phyloP scores from a whole-genome alignment of 2,113 vertebrate species.

The Alectura lathami region DNA sequence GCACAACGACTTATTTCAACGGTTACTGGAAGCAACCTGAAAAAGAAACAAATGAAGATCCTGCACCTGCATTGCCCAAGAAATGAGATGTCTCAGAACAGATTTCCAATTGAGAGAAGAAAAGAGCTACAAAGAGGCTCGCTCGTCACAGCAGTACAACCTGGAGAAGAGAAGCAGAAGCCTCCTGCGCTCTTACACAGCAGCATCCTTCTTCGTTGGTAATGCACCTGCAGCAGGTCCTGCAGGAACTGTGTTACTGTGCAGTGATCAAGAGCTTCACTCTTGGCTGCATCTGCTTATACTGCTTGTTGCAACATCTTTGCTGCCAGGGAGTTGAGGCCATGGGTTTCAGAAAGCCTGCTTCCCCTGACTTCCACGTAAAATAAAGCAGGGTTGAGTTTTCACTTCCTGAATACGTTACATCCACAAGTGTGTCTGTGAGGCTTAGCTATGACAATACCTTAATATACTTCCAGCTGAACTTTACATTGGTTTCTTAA shows the following conservation, averaged over 20 bases:
- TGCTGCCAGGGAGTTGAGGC: background rate
- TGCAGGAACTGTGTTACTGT: background rate
- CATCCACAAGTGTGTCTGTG: background rate
- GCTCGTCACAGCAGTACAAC: background rate
- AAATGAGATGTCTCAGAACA: background rate
- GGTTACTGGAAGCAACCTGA: background rate
- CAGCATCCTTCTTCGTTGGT: background rate
- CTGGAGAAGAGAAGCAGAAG: background rate
- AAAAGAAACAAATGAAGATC: background rate
- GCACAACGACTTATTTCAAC: background rate
- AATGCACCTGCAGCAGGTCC: background rate
- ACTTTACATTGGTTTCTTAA: background rate
- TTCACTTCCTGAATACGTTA: background rate
- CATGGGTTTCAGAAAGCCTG: background rate
- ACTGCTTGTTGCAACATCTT: background rate
- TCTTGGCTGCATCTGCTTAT: background rate
- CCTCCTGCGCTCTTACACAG: background rate
- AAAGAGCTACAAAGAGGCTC: background rate
- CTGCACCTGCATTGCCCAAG: background rate
- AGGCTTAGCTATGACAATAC: background rate
- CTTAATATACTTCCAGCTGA: background rate
- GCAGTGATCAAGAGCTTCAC: background rate
- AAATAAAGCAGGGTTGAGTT: background rate
- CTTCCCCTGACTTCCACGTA: background rate
- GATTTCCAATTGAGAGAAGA: background rate